Percentiles rank a stretch among this genome's conserved stretches.
Conservation (phyloP, 2,113 vertebrate species). For the Hippoglossus stenolepis region DNA sequence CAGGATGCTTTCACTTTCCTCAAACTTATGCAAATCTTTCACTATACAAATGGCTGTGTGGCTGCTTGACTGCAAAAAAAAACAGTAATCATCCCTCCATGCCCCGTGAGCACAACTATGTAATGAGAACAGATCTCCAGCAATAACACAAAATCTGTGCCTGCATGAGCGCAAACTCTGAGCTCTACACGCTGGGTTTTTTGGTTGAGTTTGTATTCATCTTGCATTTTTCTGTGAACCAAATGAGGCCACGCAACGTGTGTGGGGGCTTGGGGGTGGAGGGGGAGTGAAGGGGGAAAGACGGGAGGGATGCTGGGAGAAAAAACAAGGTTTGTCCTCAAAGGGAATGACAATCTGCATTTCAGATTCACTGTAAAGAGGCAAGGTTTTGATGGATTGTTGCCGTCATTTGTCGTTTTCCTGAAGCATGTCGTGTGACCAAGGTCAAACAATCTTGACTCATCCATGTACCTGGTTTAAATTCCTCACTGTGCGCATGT, state of each 20-base stretch:
- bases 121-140: slow-evolving; percentile 74
- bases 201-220: slow-evolving; percentile 33
- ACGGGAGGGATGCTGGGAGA: slow-evolving; percentile 26
- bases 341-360: slow-evolving; percentile 44
- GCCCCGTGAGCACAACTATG: slow-evolving; percentile 62
- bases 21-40: slow-evolving; percentile 63
- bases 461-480: slow-evolving; percentile 39
- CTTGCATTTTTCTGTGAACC: slow-evolving; percentile 44
- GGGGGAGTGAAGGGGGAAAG: background rate
- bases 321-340: slow-evolving; percentile 44
- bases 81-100: slow-evolving; percentile 64
- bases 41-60: slow-evolving; percentile 58
- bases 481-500: slow-evolving; percentile 33
- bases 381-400: background rate
- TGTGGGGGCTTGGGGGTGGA: slow-evolving; percentile 4
- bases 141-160: slow-evolving; percentile 60
- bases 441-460: slow-evolving; percentile 51
- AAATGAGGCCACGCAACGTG: slow-evolving; percentile 60
- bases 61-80: slow-evolving; percentile 47
- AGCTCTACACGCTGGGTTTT: slow-evolving; percentile 32
- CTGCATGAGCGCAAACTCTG: slow-evolving; percentile 26
- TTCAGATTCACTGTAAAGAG: slow-evolving; percentile 34
- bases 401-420: slow-evolving; percentile 47
- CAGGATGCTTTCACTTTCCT: slow-evolving; percentile 39
- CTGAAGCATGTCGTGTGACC: slow-evolving; percentile 1